phyloP scores from a whole-genome alignment of 2,113 vertebrate genomes.

The Apodemus speciosus region DNA sequence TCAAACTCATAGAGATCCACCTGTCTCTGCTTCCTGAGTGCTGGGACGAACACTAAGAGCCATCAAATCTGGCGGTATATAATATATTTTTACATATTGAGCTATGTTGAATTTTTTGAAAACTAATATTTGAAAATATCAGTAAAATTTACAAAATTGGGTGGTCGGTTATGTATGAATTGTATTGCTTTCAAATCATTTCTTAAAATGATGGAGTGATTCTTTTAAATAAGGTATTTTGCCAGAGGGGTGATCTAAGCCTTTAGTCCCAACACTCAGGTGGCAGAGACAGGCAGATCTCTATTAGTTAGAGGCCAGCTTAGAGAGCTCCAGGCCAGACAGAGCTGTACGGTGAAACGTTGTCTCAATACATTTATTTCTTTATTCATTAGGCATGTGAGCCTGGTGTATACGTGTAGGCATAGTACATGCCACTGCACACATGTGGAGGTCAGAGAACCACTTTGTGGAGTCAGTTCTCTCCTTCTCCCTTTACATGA shows the following conservation, averaged over 20 bases:
- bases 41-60: not conserved
- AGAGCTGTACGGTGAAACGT: not conserved
- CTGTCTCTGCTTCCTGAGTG: not conserved
- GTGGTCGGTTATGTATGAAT: slow-evolving; percentile 25
- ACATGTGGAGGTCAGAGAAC: not conserved
- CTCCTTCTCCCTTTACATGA: not conserved
- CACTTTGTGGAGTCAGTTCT: not conserved
- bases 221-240: not conserved
- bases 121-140: not conserved
- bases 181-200: slow-evolving; percentile 32
- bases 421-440: not conserved
- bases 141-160: not conserved
- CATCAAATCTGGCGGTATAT: not conserved
- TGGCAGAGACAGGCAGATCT: not conserved
- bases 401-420: not conserved
- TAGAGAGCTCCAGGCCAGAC: not conserved
- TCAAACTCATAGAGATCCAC: not conserved
- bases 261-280: not conserved
- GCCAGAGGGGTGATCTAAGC: not conserved
- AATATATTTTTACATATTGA: not conserved
- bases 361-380: not conserved
- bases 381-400: not conserved
- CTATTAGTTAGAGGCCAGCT: not conserved
- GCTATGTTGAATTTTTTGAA: slow-evolving; percentile 14
- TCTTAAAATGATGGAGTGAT: slow-evolving; percentile 7